A percentile compares a stretch with the other conserved stretches of the same genome.
Evolutionary conservation across 2,113 vertebrate genomes (phyloP).

Genomic region (Ammodramus savannarum): DNA sequence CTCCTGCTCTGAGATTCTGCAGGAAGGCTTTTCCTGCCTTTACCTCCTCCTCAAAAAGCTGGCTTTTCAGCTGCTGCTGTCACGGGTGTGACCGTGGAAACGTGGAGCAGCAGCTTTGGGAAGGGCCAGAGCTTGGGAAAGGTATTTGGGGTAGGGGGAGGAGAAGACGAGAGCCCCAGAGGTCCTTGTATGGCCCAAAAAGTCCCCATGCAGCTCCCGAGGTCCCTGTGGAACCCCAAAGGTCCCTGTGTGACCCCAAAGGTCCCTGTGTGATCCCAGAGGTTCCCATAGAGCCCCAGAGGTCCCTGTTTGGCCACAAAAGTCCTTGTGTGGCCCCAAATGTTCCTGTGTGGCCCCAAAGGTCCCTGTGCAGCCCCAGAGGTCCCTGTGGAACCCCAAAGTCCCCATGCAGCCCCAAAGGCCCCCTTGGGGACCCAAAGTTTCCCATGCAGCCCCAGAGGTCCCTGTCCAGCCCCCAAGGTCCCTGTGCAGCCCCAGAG

Average conservation of each 20-base stretch:
- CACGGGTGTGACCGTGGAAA: rapidly evolving
- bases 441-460: not conserved
- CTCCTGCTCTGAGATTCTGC: rapidly evolving
- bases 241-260: rapidly evolving
- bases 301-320: rapidly evolving
- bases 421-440: not conserved
- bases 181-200: rapidly evolving
- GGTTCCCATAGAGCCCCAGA: rapidly evolving
- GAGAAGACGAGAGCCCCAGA: rapidly evolving
- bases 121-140: not conserved
- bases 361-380: no score
- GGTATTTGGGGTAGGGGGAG: not conserved
- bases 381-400: no score
- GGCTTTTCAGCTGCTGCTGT: rapidly evolving
- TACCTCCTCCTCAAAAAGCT: rapidly evolving
- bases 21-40: not conserved
- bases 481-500: not conserved
- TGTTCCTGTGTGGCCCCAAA: rapidly evolving
- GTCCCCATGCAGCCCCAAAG: no score
- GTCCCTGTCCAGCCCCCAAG: rapidly evolving
- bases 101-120: rapidly evolving
- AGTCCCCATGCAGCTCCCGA: rapidly evolving
- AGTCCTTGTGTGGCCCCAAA: rapidly evolving
- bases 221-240: rapidly evolving
- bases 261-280: rapidly evolving